These are phyloP conservation scores for Gobiocypris rarus DNA, from an alignment of 2,113 vertebrate genomes.

Conservation along the genomic window DNA sequence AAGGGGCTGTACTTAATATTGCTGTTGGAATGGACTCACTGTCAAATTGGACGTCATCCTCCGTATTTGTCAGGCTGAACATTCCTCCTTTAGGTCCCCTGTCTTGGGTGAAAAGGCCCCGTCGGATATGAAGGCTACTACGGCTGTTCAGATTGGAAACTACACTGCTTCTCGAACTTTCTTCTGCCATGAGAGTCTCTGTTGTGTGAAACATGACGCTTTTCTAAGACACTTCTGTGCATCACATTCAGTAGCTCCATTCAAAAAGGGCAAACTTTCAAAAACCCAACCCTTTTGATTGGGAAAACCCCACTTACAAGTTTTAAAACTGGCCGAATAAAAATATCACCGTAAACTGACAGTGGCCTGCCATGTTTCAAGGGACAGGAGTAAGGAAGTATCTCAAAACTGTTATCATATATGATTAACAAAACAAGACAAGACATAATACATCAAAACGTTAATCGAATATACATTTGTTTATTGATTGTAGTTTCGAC, in stretches of 20 bases:
- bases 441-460: neutral
- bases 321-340: neutral
- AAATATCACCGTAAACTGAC: neutral
- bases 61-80: slow-evolving; percentile 64
- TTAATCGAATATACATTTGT: neutral
- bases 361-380: slow-evolving; percentile 19
- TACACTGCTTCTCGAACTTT: slow-evolving; percentile 63
- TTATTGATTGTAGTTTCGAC: neutral
- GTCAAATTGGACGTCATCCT: slow-evolving; percentile 76
- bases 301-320: neutral
- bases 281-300: neutral
- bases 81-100: slow-evolving; percentile 35
- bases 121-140: slow-evolving; percentile 24
- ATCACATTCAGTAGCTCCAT: neutral
- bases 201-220: slow-evolving; percentile 54
- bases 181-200: slow-evolving; percentile 53
- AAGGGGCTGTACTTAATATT: slow-evolving; percentile 4
- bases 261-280: neutral
- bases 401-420: neutral
- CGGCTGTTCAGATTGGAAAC: neutral
- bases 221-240: neutral
- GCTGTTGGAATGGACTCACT: slow-evolving; percentile 68
- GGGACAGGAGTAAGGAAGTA: neutral
- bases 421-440: neutral
- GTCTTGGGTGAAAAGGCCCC: slow-evolving; percentile 18